Percentiles rank a stretch among this genome's conserved stretches.
phyloP scores from a whole-genome alignment of 2,797 vertebrate genomes.

The Siniperca undulata region DNA sequence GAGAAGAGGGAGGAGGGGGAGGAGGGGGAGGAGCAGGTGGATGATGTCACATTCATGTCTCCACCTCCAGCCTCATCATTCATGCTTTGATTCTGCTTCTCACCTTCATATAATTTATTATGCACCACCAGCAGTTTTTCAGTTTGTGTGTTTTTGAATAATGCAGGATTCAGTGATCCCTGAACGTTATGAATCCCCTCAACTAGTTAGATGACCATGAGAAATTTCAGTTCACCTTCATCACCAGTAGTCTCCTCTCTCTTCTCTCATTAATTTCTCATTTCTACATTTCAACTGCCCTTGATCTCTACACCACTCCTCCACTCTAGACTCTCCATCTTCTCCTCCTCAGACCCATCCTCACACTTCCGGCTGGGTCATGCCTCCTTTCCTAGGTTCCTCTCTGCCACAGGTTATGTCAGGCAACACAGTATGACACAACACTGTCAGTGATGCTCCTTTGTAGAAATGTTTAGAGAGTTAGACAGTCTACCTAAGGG shows the following conservation, averaged over 20 bases:
- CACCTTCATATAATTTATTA: neutral
- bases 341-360: neutral
- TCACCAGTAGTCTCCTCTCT: neutral
- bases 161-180: neutral
- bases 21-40: conserved; percentile 19
- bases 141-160: conserved; percentile 13
- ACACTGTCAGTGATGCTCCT: conserved; percentile 22
- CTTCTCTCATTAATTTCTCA: conserved; percentile 3
- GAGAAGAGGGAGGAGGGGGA: neutral
- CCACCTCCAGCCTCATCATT: conserved; percentile 20
- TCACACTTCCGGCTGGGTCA: neutral
- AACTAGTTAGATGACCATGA: conserved; percentile 2
- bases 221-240: conserved; percentile 5
- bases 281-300: neutral
- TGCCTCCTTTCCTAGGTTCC: neutral
- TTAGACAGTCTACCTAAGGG: conserved; percentile 30
- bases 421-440: neutral
- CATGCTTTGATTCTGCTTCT: conserved; percentile 15
- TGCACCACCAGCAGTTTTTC: conserved; percentile 18
- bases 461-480: conserved; percentile 29
- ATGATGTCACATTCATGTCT: conserved; percentile 19
- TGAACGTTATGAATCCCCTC: conserved; percentile 32
- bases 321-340: neutral
- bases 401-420: conserved; percentile 1
- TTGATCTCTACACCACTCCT: neutral